Conservation (phyloP, 1,140 invertebrate genomes). For the Planococcus citri region DNA sequence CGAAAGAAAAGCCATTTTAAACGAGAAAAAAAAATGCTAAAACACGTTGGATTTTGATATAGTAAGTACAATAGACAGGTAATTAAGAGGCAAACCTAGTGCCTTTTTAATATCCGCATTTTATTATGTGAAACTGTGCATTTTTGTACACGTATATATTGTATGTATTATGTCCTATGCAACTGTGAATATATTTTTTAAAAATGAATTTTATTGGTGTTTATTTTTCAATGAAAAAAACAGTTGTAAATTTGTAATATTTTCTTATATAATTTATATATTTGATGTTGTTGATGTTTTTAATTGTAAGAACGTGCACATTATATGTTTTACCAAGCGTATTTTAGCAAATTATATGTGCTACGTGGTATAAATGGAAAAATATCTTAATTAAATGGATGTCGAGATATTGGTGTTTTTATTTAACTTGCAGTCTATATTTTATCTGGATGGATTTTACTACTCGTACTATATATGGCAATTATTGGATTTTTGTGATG, state of each 20-base stretch:
- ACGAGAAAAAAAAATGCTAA: background rate
- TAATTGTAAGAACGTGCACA: constrained; percentile 18
- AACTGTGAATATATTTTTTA: constrained; percentile 13
- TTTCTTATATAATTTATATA: constrained; percentile 14
- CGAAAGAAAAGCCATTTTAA: no score
- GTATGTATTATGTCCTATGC: background rate
- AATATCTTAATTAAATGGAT: constrained; percentile 15
- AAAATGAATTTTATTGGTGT: background rate
- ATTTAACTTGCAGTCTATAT: background rate
- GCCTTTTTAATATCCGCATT: background rate
- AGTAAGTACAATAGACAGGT: background rate
- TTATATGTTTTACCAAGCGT: constrained; percentile 17
- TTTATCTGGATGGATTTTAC: no score
- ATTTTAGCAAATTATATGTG: constrained; percentile 17
- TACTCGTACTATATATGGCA: no score
- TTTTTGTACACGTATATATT: constrained; percentile 12
- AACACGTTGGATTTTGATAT: background rate
- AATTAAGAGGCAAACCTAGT: background rate
- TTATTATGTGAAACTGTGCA: background rate
- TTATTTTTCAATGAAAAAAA: constrained; percentile 17
- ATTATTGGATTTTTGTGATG: no score
- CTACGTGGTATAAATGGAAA: constrained; percentile 16
- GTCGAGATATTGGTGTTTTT: background rate
- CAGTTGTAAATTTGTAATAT: constrained; percentile 20
- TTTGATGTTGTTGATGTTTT: constrained; percentile 18